Conservation (phyloP, 2,113 vertebrate species). For the Grammomys dolichurus region DNA sequence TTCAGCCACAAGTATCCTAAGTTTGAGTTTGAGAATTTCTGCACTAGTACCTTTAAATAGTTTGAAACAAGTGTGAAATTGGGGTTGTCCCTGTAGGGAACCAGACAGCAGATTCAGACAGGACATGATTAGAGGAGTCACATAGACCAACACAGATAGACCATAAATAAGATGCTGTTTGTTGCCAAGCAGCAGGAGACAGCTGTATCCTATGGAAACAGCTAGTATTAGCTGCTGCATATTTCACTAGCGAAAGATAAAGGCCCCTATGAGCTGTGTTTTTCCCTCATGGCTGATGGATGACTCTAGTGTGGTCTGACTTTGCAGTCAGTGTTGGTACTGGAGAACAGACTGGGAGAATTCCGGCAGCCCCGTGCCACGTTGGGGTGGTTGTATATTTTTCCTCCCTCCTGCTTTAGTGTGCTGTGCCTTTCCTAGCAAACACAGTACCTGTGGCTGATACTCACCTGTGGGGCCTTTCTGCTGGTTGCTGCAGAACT, state of each 20-base stretch:
- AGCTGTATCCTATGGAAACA: not conserved
- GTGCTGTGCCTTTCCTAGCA: not conserved
- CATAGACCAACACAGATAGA: not conserved
- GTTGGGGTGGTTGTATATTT: too few species aligned
- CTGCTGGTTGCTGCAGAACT: not conserved
- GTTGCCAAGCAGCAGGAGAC: not conserved
- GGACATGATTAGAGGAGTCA: not conserved
- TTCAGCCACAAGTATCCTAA: not conserved
- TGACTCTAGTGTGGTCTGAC: not conserved
- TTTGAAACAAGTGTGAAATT: not conserved
- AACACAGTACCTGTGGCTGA: not conserved
- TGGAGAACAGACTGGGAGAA: not conserved
- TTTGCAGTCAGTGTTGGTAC: not conserved
- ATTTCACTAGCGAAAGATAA: not conserved
- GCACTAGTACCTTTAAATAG: not conserved
- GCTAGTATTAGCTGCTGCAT: not conserved
- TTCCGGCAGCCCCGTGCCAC: not conserved
- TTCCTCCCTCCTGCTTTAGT: not conserved
- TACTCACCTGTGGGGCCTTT: not conserved
- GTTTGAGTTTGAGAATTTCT: not conserved
- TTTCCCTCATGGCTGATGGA: not conserved
- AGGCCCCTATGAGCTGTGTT: not conserved
- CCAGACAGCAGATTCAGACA: not conserved
- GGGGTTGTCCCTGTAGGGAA: not conserved
- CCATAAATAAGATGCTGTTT: not conserved